phyloP scores from a whole-genome alignment of 1,140 invertebrate species.

The Metopolophium dirhodum region DNA sequence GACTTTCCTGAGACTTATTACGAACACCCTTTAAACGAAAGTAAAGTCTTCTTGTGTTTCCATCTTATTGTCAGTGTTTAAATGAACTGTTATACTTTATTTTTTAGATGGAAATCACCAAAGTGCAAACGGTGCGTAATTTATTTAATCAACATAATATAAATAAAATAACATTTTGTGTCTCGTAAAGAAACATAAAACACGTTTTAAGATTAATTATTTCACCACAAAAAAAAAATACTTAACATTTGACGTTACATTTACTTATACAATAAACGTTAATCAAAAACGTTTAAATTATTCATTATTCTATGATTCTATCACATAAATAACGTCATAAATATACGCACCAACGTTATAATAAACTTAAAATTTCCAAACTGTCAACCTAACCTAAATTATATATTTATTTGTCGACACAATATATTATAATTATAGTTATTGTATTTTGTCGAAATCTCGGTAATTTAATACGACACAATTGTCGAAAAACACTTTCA shows the following conservation, averaged over 20 bases:
- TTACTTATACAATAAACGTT: too few relatives aligned
- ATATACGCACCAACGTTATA: too few relatives aligned
- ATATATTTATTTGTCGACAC: too few relatives aligned
- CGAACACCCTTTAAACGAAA: not conserved
- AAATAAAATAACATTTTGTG: not conserved
- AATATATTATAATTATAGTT: not conserved
- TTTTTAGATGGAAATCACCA: not conserved
- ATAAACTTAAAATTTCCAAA: too few relatives aligned
- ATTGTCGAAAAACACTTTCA: not conserved
- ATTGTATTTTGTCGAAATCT: not conserved
- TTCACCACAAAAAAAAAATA: not conserved
- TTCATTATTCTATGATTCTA: too few relatives aligned
- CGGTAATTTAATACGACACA: not conserved
- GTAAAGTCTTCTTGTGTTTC: not conserved
- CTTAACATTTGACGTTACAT: too few relatives aligned
- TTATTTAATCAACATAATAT: not conserved
- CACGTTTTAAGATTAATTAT: not conserved
- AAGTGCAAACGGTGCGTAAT: not conserved
- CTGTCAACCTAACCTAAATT: too few relatives aligned
- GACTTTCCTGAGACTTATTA: conserved; percentile 1
- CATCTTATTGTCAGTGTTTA: not conserved
- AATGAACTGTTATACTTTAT: not conserved
- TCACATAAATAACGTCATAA: too few relatives aligned
- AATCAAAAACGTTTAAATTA: too few relatives aligned
- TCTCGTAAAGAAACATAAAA: not conserved